Evolutionary conservation across 2,888 invertebrate species (phyloP).

Genomic region (Agonopterix subpropinquella): DNA sequence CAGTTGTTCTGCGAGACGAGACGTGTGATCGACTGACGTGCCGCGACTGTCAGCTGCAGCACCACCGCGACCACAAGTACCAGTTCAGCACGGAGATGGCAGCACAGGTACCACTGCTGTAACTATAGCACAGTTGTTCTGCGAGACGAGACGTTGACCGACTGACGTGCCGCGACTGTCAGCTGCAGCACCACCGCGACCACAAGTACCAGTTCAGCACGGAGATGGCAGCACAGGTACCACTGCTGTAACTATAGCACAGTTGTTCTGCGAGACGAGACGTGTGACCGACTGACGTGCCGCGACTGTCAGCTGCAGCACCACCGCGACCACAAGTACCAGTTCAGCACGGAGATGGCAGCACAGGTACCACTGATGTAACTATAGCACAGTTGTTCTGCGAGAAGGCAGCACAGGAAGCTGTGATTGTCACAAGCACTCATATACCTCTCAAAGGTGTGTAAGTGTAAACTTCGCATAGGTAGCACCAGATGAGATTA

Average conservation of each 20-base stretch:
- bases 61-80: constrained; percentile 95
- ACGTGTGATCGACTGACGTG: constrained; percentile 95
- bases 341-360: constrained; percentile 93
- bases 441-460: no score
- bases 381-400: constrained; percentile 83
- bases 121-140: constrained; percentile 76
- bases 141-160: constrained; percentile 88
- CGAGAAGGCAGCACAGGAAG: no score
- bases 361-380: constrained; percentile 57
- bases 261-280: constrained; percentile 93
- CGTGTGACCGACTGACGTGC: constrained; percentile 94
- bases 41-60: constrained; percentile 93
- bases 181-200: constrained; percentile 92
- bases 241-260: neutral
- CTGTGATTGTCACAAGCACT: no score
- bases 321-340: constrained; percentile 95
- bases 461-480: no score
- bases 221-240: constrained; percentile 85
- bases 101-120: constrained; percentile 57
- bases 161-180: constrained; percentile 95
- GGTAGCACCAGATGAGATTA: no score
- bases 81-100: constrained; percentile 95
- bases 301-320: constrained; percentile 94
- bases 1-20: constrained; percentile 94
- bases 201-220: constrained; percentile 95